A percentile compares a stretch with the other conserved stretches of the same genome.
phyloP scores from a whole-genome alignment of 2,888 invertebrate species.

The Harpagoxenus sublaevis region DNA sequence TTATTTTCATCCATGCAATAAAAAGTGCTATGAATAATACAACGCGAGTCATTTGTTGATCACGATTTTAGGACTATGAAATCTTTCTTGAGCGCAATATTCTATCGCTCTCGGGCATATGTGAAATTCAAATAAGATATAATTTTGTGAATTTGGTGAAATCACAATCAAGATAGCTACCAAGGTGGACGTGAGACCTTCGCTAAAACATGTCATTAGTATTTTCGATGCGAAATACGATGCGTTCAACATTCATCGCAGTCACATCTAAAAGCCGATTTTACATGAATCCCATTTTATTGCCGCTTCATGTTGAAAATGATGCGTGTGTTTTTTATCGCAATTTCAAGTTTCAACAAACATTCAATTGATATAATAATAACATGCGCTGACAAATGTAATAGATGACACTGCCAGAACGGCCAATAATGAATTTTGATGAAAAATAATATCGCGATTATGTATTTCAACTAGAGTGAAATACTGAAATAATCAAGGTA shows the following conservation, averaged over 20 bases:
- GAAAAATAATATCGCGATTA: not conserved
- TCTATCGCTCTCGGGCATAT: not conserved
- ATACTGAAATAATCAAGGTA: too few species aligned
- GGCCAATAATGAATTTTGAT: not conserved
- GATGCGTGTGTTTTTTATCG: not conserved
- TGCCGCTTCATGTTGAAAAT: not conserved
- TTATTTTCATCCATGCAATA: slow-evolving; percentile 6
- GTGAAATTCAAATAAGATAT: not conserved
- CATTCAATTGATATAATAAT: not conserved
- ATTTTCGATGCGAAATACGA: slow-evolving; percentile 21
- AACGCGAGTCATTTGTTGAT: not conserved
- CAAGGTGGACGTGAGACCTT: slow-evolving; percentile 9
- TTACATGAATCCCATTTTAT: not conserved
- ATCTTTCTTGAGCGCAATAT: not conserved
- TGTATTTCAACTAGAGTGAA: not conserved
- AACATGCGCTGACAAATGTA: not conserved
- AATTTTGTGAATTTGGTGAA: not conserved
- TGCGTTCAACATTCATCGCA: slow-evolving; percentile 19
- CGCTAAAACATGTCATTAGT: not conserved
- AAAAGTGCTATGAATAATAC: slow-evolving; percentile 4
- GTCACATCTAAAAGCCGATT: not conserved
- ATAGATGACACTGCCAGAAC: not conserved
- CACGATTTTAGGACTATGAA: not conserved
- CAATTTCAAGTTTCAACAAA: not conserved
- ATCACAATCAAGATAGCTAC: not conserved